Percentiles rank a stretch among this genome's conserved stretches.
These are phyloP conservation scores for Vulpes lagopus DNA, from an alignment of 2,113 vertebrate species.

Conservation along the genomic window DNA sequence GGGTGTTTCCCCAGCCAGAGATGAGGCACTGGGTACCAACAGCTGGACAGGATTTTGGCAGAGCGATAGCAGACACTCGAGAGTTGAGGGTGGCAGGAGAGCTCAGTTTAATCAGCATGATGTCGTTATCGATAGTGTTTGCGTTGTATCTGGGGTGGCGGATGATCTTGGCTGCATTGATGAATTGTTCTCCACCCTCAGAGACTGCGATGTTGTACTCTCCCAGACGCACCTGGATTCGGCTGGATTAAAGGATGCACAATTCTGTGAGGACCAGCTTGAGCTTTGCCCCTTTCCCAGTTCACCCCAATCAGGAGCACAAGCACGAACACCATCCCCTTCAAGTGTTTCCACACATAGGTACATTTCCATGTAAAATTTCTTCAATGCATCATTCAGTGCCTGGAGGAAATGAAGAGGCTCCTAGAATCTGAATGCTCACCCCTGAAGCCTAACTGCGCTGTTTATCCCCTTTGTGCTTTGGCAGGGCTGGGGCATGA, in stretches of 20 bases:
- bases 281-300: neutral
- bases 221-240: constrained; percentile 74
- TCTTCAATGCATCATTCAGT: neutral
- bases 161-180: constrained; percentile 66
- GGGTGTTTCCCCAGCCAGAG: constrained; percentile 89
- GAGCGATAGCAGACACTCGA: constrained; percentile 83
- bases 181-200: constrained; percentile 79
- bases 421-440: neutral
- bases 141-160: constrained; percentile 54
- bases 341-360: neutral
- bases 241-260: neutral
- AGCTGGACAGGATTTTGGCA: constrained; percentile 86
- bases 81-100: constrained; percentile 84
- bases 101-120: constrained; percentile 91
- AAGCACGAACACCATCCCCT: neutral
- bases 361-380: neutral
- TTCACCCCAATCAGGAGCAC: rapidly evolving
- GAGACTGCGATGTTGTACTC: constrained; percentile 55
- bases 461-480: neutral
- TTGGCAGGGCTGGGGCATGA: neutral
- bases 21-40: constrained; percentile 86
- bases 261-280: rapidly evolving
- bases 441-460: neutral
- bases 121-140: constrained; percentile 87
- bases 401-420: neutral